These are phyloP conservation scores for Cheilosia vulpina DNA, from an alignment of 2,888 invertebrate genomes.

Conservation along the genomic window DNA sequence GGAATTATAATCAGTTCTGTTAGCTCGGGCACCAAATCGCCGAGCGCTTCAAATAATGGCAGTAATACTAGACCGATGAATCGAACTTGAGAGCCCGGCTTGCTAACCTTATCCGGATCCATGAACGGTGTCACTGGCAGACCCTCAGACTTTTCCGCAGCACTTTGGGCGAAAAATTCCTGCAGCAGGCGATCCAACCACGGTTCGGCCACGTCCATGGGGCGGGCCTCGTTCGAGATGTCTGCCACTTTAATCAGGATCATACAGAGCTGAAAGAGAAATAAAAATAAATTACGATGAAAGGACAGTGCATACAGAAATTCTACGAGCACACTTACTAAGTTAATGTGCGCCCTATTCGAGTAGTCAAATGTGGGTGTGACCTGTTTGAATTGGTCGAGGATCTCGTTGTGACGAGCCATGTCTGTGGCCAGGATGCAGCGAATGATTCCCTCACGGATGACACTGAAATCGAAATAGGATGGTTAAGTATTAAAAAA, in stretches of 20 bases:
- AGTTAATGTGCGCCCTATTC: slow-evolving; percentile 88
- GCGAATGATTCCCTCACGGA: slow-evolving; percentile 91
- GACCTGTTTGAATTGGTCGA: slow-evolving; percentile 88
- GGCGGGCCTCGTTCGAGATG: slow-evolving; percentile 92
- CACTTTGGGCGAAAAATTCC: slow-evolving; percentile 91
- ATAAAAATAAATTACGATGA: not conserved
- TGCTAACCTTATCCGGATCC: slow-evolving; percentile 93
- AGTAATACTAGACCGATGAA: slow-evolving; percentile 92
- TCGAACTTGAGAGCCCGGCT: slow-evolving; percentile 92
- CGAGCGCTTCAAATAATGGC: slow-evolving; percentile 91
- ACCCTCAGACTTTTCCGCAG: slow-evolving; percentile 92
- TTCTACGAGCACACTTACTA: slow-evolving; percentile 83
- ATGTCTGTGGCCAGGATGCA: slow-evolving; percentile 91
- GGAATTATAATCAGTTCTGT: slow-evolving; percentile 85
- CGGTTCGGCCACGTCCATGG: slow-evolving; percentile 92
- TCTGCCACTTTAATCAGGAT: slow-evolving; percentile 93
- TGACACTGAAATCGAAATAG: slow-evolving; percentile 82
- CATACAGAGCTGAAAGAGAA: slow-evolving; percentile 87
- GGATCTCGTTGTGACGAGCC: slow-evolving; percentile 91
- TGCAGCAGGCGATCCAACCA: slow-evolving; percentile 89
- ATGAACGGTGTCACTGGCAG: slow-evolving; percentile 93
- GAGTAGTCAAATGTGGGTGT: slow-evolving; percentile 87
- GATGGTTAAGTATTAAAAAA: too few relatives aligned
- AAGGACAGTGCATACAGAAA: not conserved
- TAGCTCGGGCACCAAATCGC: slow-evolving; percentile 89